These are phyloP conservation scores for Brotula barbata DNA, from an alignment of 2,797 vertebrate species.

Conservation along the genomic window DNA sequence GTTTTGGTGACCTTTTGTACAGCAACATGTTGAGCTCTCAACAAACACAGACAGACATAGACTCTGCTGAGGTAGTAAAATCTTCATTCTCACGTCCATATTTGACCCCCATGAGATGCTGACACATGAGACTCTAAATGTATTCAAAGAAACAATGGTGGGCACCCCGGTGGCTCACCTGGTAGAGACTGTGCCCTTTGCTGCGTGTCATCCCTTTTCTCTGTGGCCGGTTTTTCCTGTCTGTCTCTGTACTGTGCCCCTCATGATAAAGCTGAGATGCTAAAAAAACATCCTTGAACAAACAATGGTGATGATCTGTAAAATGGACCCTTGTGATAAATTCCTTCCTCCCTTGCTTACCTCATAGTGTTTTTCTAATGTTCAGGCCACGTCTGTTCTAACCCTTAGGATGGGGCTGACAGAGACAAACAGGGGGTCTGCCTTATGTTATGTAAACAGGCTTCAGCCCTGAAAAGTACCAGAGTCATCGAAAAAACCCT, in stretches of 20 bases:
- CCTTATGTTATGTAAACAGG: constrained; percentile 7
- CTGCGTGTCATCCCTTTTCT: too few relatives aligned
- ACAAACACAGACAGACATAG: background rate
- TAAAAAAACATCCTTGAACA: too few relatives aligned
- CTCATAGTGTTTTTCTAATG: constrained; percentile 9
- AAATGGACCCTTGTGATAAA: constrained; percentile 11
- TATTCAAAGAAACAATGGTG: too few relatives aligned
- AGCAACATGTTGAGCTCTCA: background rate
- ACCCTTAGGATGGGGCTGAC: constrained; percentile 3
- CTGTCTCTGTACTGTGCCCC: too few relatives aligned
- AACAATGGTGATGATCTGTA: constrained; percentile 31
- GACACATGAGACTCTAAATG: constrained; percentile 11
- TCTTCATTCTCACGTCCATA: constrained; percentile 5
- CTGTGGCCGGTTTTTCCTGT: too few relatives aligned
- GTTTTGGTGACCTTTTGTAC: background rate
- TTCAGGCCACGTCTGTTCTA: constrained; percentile 2
- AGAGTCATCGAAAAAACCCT: constrained; percentile 3
- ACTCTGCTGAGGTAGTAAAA: background rate
- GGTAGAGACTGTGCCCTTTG: too few relatives aligned
- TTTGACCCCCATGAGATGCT: constrained; percentile 24
- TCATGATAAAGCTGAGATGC: too few relatives aligned
- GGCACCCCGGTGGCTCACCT: too few relatives aligned
- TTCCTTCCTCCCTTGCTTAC: constrained; percentile 11
- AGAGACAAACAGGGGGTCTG: constrained; percentile 17
- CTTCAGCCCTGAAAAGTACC: constrained; percentile 10